Base-by-base conservation (phyloP, 2,113 vertebrate genomes). In the Nothocercus julius region DNA sequence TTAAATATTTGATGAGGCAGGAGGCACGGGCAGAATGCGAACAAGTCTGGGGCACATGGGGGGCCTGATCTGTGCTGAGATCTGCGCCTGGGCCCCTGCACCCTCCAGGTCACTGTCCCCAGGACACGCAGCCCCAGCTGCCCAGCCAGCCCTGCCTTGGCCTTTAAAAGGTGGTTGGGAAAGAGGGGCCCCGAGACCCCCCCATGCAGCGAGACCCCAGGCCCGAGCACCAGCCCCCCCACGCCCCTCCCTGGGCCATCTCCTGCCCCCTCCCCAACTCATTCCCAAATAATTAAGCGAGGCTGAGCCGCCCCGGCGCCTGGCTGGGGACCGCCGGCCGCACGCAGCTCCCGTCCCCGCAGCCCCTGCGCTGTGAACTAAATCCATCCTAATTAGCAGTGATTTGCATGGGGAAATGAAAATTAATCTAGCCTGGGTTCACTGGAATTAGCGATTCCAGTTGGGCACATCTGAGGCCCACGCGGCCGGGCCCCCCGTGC, bases 301-400 rank as follows among this genome's bases (percentile, higher is more conserved):
- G 82, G 36, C 51, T 73, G 81, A 56, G 75, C 30, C 64, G 7
- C 76, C 84, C 84, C 47, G 61, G 86, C 79, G 85, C 66, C 89
- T 7, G 67, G 36, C 93, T 90, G 92, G 92, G 91, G 82, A 92
- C 4, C 16, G 27, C 49, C 40, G 32, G 22, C 95, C 56, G 91
- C 77, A 79, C 89, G 42, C 77, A 62, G 87, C 27, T 61, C 36
- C 86, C 75, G 95, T 94, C 95, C 95, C 96, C 95, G 51, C 90
- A 95, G 95, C 90, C 94, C 94, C 82, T 69, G 92, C 16, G 87
- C 74, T 85, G 92, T 96, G 95, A 97, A 97, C 97, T 95, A 97
- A 97, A 97, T 97, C 94, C 97, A 97, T 97, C 93, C 97, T 97
- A 97, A 97, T 97, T 96, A 97, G 85, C 54, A 32, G 91, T 97